Conservation (phyloP, 2,888 invertebrate species). For the Silvanus unidentatus region DNA sequence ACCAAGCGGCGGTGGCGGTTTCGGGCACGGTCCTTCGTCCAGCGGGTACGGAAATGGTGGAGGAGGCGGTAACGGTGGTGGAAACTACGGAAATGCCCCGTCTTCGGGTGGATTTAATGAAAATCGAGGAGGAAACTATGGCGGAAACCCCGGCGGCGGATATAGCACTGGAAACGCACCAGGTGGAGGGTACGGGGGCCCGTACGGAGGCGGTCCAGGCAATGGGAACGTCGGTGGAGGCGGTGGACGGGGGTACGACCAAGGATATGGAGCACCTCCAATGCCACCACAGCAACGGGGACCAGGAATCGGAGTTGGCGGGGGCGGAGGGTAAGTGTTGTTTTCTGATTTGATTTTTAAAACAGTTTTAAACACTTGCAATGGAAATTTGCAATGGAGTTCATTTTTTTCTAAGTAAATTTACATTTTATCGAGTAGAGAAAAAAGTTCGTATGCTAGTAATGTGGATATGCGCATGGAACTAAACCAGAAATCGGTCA, state of each 20-base stretch:
- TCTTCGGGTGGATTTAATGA: conserved; percentile 12
- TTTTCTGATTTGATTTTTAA: conserved; percentile 6
- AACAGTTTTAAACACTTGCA: no score
- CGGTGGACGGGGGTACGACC: conserved; percentile 25
- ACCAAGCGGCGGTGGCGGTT: conserved; percentile 19
- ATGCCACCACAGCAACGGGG: no score
- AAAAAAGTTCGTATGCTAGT: no score
- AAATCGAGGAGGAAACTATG: conserved; percentile 12
- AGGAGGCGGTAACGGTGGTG: conserved; percentile 8
- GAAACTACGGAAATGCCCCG: conserved; percentile 3
- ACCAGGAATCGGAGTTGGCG: conserved; percentile 15
- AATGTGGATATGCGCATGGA: no score
- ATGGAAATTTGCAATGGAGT: no score
- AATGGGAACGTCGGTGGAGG: conserved; percentile 13
- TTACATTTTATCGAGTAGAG: no score
- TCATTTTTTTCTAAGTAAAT: no score
- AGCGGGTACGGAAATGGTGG: conserved; percentile 11
- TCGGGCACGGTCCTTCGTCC: conserved; percentile 15
- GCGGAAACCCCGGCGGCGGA: conserved; percentile 9
- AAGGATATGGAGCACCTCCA: conserved; percentile 24
- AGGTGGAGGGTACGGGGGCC: conserved; percentile 13
- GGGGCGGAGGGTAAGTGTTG: conserved; percentile 23
- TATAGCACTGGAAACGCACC: conserved; percentile 10
- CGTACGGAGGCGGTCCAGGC: conserved; percentile 5
- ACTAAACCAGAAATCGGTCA: no score